Base-by-base conservation (phyloP, 2,113 vertebrate species). In the Numida meleagris region DNA sequence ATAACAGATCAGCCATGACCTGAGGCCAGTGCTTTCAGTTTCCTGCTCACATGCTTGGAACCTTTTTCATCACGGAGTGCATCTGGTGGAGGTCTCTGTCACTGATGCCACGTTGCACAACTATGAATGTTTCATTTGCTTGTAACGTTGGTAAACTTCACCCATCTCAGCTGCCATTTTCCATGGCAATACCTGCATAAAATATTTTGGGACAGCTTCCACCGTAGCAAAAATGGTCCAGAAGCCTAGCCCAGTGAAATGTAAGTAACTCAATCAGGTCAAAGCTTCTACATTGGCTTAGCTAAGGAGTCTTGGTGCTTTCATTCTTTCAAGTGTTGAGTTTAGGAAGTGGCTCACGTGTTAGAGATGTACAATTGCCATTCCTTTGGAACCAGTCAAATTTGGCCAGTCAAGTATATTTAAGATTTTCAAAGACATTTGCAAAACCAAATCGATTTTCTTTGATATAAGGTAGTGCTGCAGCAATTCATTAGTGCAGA, bases 21-120 rank as follows among this genome's bases (percentile, higher is more conserved):
- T 0, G 6, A 43, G 62, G 67, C 8, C n/a, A n/a, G 18, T 45
- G 18, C 45, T 31, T 65, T 86, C n/a, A n/a, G n/a, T n/a, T 24
- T 16, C 24, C 50, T 48, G 19, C 27, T 40, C 29, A 1, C 2
- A 23, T 13, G 33, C 27, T 23, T 7, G 38, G 48, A 31, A 13
- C 10, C 3, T 25, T 71, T n/a, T 42, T 19, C 15, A 23, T 29
- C 31, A 16, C 13, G 14, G 8, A 66, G 51, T 36, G 20, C 17
- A 80, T 65, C 19, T 42, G 42, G 25, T 31, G 31, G 21, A 67
- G 20, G 43, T 16, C 38, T 38, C 46, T 29, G 20, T 34, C n/a
- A 4, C 82, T 34, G 36, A 25, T 25, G 45, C 40, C 20, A 10
- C 45, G 38, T 46, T 1, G 0, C 23, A 29, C 11, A 29, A 65